A percentile compares a stretch with the other conserved stretches of the same genome.
phyloP scores from a whole-genome alignment of 1,140 invertebrate species.

The Calycopis cecrops region DNA sequence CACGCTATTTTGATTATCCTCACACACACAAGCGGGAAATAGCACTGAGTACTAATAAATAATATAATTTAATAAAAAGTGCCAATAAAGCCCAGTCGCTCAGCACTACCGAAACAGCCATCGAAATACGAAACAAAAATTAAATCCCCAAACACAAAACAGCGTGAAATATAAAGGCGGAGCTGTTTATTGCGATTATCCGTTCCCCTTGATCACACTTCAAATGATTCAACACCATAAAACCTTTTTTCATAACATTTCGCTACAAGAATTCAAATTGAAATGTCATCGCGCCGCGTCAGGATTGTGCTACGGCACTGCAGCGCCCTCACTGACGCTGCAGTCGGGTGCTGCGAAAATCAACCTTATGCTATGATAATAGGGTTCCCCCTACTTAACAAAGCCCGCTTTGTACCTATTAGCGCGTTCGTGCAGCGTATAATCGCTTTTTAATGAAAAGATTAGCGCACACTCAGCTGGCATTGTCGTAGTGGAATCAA shows the following conservation, averaged over 20 bases:
- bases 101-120: too few relatives aligned
- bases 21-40: too few relatives aligned
- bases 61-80: too few relatives aligned
- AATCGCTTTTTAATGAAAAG: conserved; percentile 74
- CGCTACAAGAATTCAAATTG: conserved; percentile 65
- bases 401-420: conserved; percentile 54
- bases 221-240: conserved; percentile 7
- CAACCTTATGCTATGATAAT: conserved; percentile 24
- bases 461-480: conserved; percentile 56
- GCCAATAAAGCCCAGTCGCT: too few relatives aligned
- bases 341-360: conserved; percentile 19
- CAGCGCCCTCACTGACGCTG: conserved; percentile 26
- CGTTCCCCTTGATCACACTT: conserved; percentile 1
- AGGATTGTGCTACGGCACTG: conserved; percentile 45
- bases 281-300: conserved; percentile 59
- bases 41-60: too few relatives aligned
- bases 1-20: too few relatives aligned
- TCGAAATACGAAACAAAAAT: too few relatives aligned
- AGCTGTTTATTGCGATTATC: conserved; percentile 2
- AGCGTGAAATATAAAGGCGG: conserved; percentile 1
- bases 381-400: conserved; percentile 13
- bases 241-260: conserved; percentile 48
- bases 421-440: conserved; percentile 65
- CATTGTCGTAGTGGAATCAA: conserved; percentile 57
- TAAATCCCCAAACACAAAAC: too few relatives aligned